phyloP scores from a whole-genome alignment of 2,797 vertebrate genomes.

The Propithecus deckenii region DNA sequence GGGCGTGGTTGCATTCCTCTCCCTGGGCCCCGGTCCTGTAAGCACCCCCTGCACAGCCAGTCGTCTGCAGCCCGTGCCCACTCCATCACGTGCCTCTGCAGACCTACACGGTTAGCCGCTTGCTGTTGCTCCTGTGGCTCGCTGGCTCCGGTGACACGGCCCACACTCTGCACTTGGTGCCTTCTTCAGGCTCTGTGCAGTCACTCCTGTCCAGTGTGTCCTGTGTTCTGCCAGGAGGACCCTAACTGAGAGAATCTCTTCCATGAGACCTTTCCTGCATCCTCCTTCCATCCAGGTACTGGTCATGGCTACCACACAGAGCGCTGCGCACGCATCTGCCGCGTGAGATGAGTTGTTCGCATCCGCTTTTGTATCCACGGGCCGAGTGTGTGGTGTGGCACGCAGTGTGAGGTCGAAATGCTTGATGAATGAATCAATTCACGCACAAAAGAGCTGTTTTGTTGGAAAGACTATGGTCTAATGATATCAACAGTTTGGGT shows the following conservation, averaged over 20 bases:
- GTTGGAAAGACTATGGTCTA: neutral
- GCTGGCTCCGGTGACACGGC: neutral
- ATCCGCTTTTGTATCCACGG: neutral
- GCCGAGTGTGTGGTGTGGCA: neutral
- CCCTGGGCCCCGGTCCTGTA: neutral
- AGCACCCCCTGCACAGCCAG: neutral
- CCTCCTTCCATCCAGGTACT: neutral
- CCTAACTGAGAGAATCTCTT: neutral
- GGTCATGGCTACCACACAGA: accelerated
- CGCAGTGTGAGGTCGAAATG: neutral
- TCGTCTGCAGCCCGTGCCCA: neutral
- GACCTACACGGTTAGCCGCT: too few relatives aligned
- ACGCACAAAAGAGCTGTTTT: neutral
- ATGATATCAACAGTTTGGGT: neutral
- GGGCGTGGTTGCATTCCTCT: neutral
- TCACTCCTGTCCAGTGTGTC: neutral
- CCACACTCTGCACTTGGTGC: too few relatives aligned
- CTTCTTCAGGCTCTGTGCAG: neutral
- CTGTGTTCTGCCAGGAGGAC: neutral
- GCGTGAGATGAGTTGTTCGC: accelerated
- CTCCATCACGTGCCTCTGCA: accelerated
- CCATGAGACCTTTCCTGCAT: too few relatives aligned
- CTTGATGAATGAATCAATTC: neutral
- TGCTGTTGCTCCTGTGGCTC: too few relatives aligned
- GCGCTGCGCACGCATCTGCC: neutral